Base-by-base conservation (phyloP, 2,797 vertebrate species). In the Halcyon badia region DNA sequence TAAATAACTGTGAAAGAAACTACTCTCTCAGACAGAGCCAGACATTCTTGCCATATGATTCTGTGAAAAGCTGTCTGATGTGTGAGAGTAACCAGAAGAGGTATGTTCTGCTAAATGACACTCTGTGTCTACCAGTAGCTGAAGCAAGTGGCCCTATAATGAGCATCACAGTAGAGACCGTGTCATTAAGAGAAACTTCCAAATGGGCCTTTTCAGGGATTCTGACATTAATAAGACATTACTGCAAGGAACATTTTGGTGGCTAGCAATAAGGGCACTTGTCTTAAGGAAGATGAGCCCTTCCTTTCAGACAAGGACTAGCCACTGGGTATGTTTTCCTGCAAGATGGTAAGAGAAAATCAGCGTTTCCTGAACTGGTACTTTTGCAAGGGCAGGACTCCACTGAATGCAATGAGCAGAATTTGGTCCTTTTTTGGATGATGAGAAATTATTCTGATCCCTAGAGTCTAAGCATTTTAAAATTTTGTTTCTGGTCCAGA, bases 101-200 rank as follows among this genome's bases (percentile, higher is more conserved):
- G 65, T 73, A 72, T 73, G 58, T 94, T 89, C 87, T 91, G 26
- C 88, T 95, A 86, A 96, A 89, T 96, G 73, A 73, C 85, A 15
- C 14, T 1, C 73, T 88, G 54, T 42, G 52, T 83, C 94, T 92
- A 48, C 66, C 39, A 25, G 65, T 39, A 69, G 94, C 62, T 83
- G 64, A 78, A 94, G 89, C 83, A 95, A 97, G 95, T 93, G n/a
- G 37, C 77, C 73, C 90, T 94, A 22, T 98, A 97, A 98, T 94
- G 96, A 98, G 89, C 89, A 49, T 58, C 89, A 96, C 97, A 96
- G 90, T 89, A 96, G 92, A 97, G 84, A 81, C 71, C n/a, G 86
- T 31, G 86, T 97, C 97, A 98, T 98, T 98, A 98, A 97, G 89
- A 96, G 96, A 85, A 68, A 62, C 79, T 94, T 96, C 80, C 78